phyloP scores from a whole-genome alignment of 2,888 invertebrate genomes.

The Andrena trimmerana region DNA sequence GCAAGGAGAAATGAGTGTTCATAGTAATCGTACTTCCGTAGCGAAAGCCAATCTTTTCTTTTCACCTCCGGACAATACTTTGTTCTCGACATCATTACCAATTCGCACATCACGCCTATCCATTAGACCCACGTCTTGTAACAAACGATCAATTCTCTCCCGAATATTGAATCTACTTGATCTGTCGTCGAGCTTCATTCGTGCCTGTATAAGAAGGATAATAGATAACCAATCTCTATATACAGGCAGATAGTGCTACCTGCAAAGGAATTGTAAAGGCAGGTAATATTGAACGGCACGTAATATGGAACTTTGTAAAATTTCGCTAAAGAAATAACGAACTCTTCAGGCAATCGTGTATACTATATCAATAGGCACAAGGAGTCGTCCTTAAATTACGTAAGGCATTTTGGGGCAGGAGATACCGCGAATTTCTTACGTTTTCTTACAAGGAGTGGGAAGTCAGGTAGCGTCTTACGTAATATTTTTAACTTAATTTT shows the following conservation, averaged over 20 bases:
- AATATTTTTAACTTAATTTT: no score
- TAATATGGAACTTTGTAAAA: no score
- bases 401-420: no score
- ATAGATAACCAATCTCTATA: not conserved
- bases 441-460: no score
- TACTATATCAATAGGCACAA: no score
- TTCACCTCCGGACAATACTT: conserved; percentile 97
- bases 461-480: no score
- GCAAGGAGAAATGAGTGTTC: not conserved
- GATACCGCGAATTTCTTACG: no score
- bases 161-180: conserved; percentile 88
- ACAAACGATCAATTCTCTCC: conserved; percentile 89
- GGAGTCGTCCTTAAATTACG: no score
- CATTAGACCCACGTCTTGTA: conserved; percentile 90
- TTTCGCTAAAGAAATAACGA: no score
- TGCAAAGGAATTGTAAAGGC: not conserved
- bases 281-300: no score
- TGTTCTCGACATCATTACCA: conserved; percentile 89
- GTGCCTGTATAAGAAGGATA: conserved; percentile 87
- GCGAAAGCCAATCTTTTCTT: conserved; percentile 97
- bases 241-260: not conserved
- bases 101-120: conserved; percentile 92
- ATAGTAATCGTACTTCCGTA: conserved; percentile 89
- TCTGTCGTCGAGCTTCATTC: conserved; percentile 91
- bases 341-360: no score